Conservation (phyloP, 2,113 vertebrate genomes). For the Excalfactoria chinensis region DNA sequence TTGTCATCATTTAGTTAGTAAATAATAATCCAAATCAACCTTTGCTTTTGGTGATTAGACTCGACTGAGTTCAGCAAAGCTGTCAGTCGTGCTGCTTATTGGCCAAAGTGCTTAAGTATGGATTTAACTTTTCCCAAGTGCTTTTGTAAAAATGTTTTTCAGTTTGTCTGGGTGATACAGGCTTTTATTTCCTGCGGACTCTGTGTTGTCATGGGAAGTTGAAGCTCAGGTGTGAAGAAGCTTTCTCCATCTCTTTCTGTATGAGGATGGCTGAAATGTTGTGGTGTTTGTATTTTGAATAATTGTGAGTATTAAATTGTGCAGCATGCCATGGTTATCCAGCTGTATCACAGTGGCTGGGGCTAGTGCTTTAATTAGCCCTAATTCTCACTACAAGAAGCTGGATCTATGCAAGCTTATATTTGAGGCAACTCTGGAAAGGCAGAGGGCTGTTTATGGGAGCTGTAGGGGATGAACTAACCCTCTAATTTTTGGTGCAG, state of each 20-base stretch:
- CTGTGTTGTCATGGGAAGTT: background rate
- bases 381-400: background rate
- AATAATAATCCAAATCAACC: background rate
- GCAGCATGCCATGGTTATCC: background rate
- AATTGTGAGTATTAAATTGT: background rate
- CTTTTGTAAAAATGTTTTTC: background rate
- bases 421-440: background rate
- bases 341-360: background rate
- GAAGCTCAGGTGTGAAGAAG: background rate
- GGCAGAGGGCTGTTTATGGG: too few species aligned
- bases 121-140: accelerated
- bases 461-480: background rate
- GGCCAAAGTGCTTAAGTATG: background rate
- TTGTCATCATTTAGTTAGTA: background rate
- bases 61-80: slow-evolving; percentile 15
- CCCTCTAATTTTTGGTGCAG: background rate
- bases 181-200: background rate
- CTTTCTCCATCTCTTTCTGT: background rate
- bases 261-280: background rate
- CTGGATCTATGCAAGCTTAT: background rate
- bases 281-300: background rate
- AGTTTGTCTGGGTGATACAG: background rate
- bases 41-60: background rate
- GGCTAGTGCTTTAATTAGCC: background rate
- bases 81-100: background rate